Base-by-base conservation (phyloP, 1,140 invertebrate species). In the Leptopilina clavipes region DNA sequence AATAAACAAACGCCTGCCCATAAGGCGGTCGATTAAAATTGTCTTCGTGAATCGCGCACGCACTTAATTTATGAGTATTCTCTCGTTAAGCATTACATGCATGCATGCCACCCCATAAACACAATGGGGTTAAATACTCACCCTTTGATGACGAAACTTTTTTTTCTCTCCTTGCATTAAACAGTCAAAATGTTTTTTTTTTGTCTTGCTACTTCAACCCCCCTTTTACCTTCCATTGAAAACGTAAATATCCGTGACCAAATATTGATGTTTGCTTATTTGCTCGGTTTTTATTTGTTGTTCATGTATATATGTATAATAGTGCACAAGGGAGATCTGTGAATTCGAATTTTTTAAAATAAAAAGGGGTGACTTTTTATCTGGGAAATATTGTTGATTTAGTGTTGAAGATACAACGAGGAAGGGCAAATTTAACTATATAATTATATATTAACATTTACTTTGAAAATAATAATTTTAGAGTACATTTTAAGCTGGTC, bases 1-100 rank as follows among this genome's bases (percentile, higher is more conserved):
- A 87, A 86, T 86, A 86, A 86, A 85, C 82, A 86, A 40, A 86
- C 84, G 79, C 40, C 71, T 54, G 77, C 48, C 79, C 81, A 83
- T 83, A 84, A 86, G 79, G 81, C 81, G 79, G 81, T 65, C 83
- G 82, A 86, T 86, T 86, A 86, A 86, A 86, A 83, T 73, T 78
- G 78, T 59, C 76, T 82, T 83, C 74, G 79, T 77, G 81, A 83
- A 82, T 80, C 70, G 76, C 25, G 25, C 1, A 31, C n/a, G n/a
- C 78, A 77, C 79, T 85, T 84, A 83, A 87, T 87, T 86, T 85
- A 87, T 86, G 79, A 83, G 81, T 72, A 79, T 73, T 77, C 70
- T 71, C 76, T 76, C 73, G 59, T 75, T 72, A 72, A 54, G n/a
- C 70, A 56, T 25, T 25, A 18, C 54, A 52, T 72, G 79, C n/a